phyloP scores from a whole-genome alignment of 2,888 invertebrate species.

The Nudaria mundana region DNA sequence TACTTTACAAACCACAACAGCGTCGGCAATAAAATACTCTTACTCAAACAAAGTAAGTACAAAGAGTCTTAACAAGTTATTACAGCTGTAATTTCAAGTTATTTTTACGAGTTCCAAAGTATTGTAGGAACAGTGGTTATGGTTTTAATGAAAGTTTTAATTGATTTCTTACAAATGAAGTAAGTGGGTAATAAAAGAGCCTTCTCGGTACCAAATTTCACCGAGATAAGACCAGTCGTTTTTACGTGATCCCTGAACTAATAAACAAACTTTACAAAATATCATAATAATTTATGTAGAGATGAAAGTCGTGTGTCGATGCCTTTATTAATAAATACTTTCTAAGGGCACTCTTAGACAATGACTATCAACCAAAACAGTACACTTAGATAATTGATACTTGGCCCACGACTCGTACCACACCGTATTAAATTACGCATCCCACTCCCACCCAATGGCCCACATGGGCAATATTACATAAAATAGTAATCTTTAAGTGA shows the following conservation, averaged over 20 bases:
- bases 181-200: no score
- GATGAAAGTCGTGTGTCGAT: no score
- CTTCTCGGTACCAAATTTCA: not conserved
- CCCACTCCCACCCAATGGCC: conserved; percentile 2
- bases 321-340: no score
- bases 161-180: no score
- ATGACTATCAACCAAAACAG: no score
- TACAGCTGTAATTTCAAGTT: not conserved
- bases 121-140: not conserved
- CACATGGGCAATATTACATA: conserved; percentile 1
- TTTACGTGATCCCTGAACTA: no score
- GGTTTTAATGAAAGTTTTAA: no score
- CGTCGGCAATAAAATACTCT: conserved; percentile 3
- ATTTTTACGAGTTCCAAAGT: not conserved
- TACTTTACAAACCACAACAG: not conserved
- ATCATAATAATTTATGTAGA: no score
- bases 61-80: conserved; percentile 1
- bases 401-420: conserved; percentile 6
- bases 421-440: conserved; percentile 3
- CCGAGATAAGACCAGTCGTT: not conserved
- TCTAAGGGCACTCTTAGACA: no score
- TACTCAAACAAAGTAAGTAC: conserved; percentile 2
- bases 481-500: conserved; percentile 5
- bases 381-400: not conserved
- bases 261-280: no score